Evolutionary conservation across 2,113 vertebrate species (phyloP), one percentile per base, ranked within the genome.

Genomic region (Vulpes lagopus): DNA sequence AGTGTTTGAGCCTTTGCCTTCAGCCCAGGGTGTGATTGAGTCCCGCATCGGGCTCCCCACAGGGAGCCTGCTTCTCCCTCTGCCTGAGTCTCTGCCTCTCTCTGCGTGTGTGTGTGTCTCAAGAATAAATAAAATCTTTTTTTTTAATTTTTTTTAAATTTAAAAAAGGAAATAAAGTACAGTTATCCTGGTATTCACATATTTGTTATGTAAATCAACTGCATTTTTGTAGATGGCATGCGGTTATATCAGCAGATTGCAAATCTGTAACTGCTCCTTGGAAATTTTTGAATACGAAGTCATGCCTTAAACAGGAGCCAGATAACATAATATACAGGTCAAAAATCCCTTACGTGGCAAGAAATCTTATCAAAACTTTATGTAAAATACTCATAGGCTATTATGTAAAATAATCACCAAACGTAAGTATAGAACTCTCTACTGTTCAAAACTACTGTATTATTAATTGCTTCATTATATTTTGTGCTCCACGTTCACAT

Each of bases 231-330:
- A 74, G 5, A 43, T 96, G 43, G 16, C 55, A 62, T 73, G 53
- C 73, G 93, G 23, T 69, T 85, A 43, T 57, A 81, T 38, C 25
- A 43, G 74, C 22, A 80, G 17, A 57, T 74, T 82, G 4, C 57
- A 96, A 87, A 79, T 94, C 38, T 25, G 0, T 93, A 57, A 78
- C 17, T 64, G 59, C 15, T 79, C 88, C 38, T 86, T 89, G 17
- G 60, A 83, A 74, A 96, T 86, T 22, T n/a, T 19, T 90, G 35
- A 97, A 87, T 81, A 81, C 30, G 93, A 95, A 94, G 60, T 85
- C 12, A 1, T 81, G 19, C 15, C 76, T 91, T 88, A 91, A 84
- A 30, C 65, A 89, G 16, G 57, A 91, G 17, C 2, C 53, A 94
- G 35, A 94, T 88, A 84, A 95, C 71, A 69, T 43, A 64, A 92